Conservation (phyloP, 2,797 vertebrate genomes). For the Novumbra hubbsi region DNA sequence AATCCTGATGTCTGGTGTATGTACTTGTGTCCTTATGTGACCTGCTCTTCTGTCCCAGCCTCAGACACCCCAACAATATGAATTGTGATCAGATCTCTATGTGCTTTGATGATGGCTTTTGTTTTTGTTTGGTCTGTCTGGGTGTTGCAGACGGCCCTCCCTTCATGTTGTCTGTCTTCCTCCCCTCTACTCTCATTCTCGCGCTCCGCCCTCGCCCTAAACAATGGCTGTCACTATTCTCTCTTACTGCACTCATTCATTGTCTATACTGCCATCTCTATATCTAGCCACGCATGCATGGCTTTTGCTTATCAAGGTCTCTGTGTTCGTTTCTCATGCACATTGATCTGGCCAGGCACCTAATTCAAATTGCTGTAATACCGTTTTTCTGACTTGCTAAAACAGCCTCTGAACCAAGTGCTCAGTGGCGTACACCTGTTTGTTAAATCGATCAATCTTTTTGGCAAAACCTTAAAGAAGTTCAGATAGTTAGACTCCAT, state of each 20-base stretch:
- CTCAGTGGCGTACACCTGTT: no score
- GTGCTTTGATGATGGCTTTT: background rate
- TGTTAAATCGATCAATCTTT: no score
- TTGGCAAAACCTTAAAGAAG: no score
- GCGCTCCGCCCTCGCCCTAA: background rate
- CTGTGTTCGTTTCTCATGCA: background rate
- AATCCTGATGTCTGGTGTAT: background rate
- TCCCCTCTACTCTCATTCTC: background rate
- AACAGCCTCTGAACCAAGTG: no score
- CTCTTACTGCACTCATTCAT: slow-evolving; percentile 11
- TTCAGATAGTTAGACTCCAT: no score
- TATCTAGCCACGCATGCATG: slow-evolving; percentile 16
- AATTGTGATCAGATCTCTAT: background rate
- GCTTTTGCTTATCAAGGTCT: slow-evolving; percentile 9
- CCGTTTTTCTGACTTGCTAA: no score
- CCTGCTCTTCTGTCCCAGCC: background rate
- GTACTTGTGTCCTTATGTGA: slow-evolving; percentile 8
- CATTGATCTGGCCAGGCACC: background rate
- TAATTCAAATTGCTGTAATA: background rate
- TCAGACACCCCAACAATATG: background rate
- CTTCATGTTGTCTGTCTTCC: slow-evolving; percentile 4
- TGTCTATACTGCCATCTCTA: slow-evolving; percentile 13
- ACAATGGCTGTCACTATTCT: background rate
- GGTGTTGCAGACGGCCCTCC: background rate
- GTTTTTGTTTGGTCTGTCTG: background rate